Evolutionary conservation across 2,888 invertebrate species (phyloP).

Genomic region (Dendrolimus houi): DNA sequence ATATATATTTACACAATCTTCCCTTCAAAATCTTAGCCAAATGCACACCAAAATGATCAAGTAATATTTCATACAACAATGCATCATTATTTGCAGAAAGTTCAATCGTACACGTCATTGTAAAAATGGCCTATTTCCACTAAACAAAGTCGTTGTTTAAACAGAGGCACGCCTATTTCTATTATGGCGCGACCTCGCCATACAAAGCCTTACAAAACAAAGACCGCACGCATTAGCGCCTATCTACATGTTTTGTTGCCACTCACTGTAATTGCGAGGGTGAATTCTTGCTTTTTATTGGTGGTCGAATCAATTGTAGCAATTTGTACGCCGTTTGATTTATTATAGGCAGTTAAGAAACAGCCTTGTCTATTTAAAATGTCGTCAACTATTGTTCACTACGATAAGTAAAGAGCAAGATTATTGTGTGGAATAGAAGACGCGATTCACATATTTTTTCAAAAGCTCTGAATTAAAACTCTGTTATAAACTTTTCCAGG

Average conservation of each 20-base stretch:
- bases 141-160: slow-evolving; percentile 1
- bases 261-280: slow-evolving; percentile 2
- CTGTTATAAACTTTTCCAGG: too few relatives aligned
- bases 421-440: too few relatives aligned
- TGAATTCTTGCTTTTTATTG: background rate
- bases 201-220: slow-evolving; percentile 1
- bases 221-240: slow-evolving; percentile 2
- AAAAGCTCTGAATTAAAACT: too few relatives aligned
- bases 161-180: slow-evolving; percentile 3
- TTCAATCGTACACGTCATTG: background rate
- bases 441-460: too few relatives aligned
- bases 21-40: too few relatives aligned
- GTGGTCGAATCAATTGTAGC: background rate
- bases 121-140: slow-evolving; percentile 2
- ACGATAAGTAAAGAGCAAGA: too few relatives aligned
- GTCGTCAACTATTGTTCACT: too few relatives aligned
- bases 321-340: background rate
- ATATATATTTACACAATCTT: too few relatives aligned
- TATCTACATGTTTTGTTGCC: background rate
- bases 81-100: too few relatives aligned
- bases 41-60: too few relatives aligned
- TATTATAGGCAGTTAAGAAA: background rate
- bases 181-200: slow-evolving; percentile 3
- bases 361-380: background rate
- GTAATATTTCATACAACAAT: too few relatives aligned